Evolutionary conservation across 2,113 vertebrate species (phyloP).

Genomic region (Engystomops pustulosus): DNA sequence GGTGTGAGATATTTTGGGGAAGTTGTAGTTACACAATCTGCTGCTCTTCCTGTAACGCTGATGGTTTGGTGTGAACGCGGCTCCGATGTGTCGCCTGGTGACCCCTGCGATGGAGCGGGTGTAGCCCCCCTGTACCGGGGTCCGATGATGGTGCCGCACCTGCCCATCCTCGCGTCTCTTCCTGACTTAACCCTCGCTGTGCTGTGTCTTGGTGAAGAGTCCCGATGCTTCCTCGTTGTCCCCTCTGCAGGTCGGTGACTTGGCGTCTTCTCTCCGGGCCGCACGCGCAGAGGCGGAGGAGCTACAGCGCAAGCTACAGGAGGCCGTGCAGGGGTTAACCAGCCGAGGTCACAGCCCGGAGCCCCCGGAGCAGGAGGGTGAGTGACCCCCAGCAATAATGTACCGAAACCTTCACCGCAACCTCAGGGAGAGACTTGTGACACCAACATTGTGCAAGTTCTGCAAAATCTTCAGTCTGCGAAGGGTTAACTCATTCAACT

Average conservation of each 20-base stretch:
- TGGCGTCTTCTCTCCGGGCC: slow-evolving; percentile 58
- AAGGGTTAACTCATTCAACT: too few relatives aligned
- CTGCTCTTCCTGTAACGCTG: slow-evolving; percentile 4
- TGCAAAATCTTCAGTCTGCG: too few relatives aligned
- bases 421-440: too few relatives aligned
- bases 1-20: too few relatives aligned
- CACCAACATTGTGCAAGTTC: too few relatives aligned
- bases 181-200: background rate
- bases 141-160: background rate
- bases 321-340: slow-evolving; percentile 61
- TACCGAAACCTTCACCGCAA: too few relatives aligned
- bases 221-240: background rate
- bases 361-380: slow-evolving; percentile 68
- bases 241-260: slow-evolving; percentile 63
- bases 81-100: too few relatives aligned
- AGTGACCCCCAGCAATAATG: slow-evolving; percentile 68
- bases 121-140: background rate
- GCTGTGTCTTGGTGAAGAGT: background rate
- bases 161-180: background rate
- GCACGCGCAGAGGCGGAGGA: slow-evolving; percentile 54
- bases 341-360: slow-evolving; percentile 62
- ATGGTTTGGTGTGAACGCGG: too few relatives aligned
- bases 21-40: background rate
- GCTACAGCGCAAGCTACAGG: slow-evolving; percentile 62
- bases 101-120: too few relatives aligned